These are phyloP conservation scores for Lamellibrachia satsuma DNA, from an alignment of 2,888 invertebrate genomes.

Conservation along the genomic window DNA sequence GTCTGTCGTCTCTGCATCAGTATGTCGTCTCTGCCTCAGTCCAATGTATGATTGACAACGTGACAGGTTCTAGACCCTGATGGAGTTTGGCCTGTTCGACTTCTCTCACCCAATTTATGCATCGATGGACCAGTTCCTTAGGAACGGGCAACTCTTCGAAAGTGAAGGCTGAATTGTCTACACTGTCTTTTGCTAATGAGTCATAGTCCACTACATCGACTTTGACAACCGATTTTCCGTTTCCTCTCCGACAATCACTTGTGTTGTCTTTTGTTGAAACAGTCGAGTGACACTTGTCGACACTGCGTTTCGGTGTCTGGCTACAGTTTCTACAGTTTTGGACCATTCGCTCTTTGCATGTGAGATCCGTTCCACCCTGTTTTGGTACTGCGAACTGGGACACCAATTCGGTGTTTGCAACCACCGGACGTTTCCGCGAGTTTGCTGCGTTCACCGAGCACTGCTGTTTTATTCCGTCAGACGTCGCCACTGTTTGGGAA, in stretches of 20 bases:
- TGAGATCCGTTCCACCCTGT: neutral
- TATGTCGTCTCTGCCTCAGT: neutral
- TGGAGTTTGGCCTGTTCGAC: neutral
- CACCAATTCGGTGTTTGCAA: neutral
- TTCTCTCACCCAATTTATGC: neutral
- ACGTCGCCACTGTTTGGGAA: neutral
- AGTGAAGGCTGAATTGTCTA: neutral
- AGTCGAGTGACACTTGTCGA: neutral
- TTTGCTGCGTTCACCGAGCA: neutral
- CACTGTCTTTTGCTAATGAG: neutral
- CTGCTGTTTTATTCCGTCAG: neutral
- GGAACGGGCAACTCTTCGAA: neutral
- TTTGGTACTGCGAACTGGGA: neutral
- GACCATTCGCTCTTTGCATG: neutral
- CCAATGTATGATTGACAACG: constrained; percentile 13
- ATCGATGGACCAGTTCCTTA: neutral
- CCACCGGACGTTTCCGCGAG: neutral
- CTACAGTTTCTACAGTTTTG: neutral
- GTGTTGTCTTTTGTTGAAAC: neutral
- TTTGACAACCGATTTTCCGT: neutral
- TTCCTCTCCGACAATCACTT: neutral
- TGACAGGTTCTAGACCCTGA: neutral
- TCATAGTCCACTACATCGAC: neutral
- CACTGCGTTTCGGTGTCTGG: neutral
- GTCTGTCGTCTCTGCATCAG: neutral